A percentile compares a stretch with the other conserved stretches of the same genome.
Conservation (phyloP, 2,113 vertebrate species). For the Sylvilagus bachmani region DNA sequence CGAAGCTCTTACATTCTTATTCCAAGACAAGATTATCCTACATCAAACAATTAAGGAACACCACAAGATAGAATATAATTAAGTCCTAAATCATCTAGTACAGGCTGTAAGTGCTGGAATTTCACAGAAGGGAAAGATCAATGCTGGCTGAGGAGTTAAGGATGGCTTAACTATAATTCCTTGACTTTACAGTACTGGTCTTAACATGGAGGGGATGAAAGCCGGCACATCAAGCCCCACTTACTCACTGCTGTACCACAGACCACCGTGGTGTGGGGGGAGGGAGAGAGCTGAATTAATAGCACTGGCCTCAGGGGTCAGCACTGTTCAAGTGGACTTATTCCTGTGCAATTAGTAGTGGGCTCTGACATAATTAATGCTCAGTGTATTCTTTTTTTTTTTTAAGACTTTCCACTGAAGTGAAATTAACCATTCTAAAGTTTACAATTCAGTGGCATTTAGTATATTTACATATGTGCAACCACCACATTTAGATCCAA, state of each 20-base stretch:
- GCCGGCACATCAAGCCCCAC: constrained; percentile 40
- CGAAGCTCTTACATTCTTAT: constrained; percentile 72
- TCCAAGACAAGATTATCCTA: constrained; percentile 77
- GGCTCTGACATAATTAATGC: constrained; percentile 11
- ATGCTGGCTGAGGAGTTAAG: constrained; percentile 81
- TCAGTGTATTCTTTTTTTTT: not conserved
- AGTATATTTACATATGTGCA: not conserved
- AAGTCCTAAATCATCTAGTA: constrained; percentile 81
- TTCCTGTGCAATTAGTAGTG: constrained; percentile 46
- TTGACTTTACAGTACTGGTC: constrained; percentile 63
- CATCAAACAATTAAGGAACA: constrained; percentile 82
- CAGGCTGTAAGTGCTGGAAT: constrained; percentile 65
- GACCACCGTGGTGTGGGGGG: constrained; percentile 56
- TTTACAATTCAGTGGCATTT: not conserved
- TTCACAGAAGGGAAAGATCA: constrained; percentile 78
- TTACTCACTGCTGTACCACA: not conserved
- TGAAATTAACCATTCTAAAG: constrained; percentile 48
- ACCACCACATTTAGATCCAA: not conserved
- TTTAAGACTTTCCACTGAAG: not conserved
- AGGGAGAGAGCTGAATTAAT: constrained; percentile 54
- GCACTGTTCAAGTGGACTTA: constrained; percentile 45
- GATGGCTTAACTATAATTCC: constrained; percentile 82
- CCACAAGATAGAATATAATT: constrained; percentile 76
- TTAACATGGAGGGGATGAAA: constrained; percentile 78
- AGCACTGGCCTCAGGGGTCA: constrained; percentile 58